A percentile compares a stretch with the other conserved stretches of the same genome.
These are phyloP conservation scores for Syndactyla subalaris DNA, from an alignment of 2,797 vertebrate genomes.

Conservation along the genomic window DNA sequence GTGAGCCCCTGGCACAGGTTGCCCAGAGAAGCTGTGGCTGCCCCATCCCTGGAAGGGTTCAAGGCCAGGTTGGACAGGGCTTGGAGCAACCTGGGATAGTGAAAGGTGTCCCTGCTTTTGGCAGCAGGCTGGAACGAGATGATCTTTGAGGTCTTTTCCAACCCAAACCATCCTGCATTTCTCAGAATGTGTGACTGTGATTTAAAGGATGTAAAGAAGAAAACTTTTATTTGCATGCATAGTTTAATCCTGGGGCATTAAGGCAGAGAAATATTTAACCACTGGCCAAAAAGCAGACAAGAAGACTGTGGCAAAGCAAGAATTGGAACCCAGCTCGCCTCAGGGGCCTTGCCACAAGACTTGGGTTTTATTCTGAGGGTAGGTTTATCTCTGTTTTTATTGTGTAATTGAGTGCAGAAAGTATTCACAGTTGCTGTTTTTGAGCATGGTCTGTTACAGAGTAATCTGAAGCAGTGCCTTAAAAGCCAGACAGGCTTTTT, in stretches of 20 bases:
- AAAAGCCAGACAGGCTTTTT: not conserved
- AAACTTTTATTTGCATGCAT: not conserved
- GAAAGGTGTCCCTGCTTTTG: not conserved
- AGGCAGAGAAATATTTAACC: not conserved
- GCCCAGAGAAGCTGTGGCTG: not conserved
- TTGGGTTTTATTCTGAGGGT: not conserved
- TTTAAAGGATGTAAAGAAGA: not conserved
- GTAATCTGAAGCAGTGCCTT: not conserved
- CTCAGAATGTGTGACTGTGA: not conserved
- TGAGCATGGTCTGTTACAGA: not conserved
- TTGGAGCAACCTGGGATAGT: not conserved
- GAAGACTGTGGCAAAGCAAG: not conserved
- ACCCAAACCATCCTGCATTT: not conserved
- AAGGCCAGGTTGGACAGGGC: accelerated
- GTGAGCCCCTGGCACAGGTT: not conserved
- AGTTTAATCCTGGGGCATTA: not conserved
- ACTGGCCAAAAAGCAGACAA: not conserved
- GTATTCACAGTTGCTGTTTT: not conserved
- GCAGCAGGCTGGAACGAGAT: not conserved
- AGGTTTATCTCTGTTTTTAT: not conserved
- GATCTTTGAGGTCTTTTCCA: not conserved
- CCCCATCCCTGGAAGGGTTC: not conserved
- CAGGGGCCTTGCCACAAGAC: not conserved
- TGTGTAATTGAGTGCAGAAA: constrained; percentile 5
- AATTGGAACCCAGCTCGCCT: not conserved